Percentiles rank a stretch among this genome's conserved stretches.
Conservation (phyloP, 1,140 invertebrate species). For the Drosophila kohkoa region DNA sequence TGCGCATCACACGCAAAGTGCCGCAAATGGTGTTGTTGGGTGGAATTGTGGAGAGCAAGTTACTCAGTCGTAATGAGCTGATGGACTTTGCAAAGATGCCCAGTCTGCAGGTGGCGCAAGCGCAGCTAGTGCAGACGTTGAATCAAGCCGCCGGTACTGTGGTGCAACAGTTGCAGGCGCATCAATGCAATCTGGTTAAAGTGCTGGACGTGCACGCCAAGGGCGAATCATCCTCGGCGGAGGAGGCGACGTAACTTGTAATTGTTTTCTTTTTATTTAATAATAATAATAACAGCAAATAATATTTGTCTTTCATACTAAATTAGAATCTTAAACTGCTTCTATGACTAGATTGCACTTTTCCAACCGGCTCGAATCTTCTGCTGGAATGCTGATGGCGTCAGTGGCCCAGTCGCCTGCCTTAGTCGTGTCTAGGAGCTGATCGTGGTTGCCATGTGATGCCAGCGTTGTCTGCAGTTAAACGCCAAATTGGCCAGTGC, state of each 20-base stretch:
- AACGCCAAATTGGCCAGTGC: slow-evolving; percentile 86
- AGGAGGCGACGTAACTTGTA: slow-evolving; percentile 32
- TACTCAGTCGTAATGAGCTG: slow-evolving; percentile 89
- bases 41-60: slow-evolving; percentile 88
- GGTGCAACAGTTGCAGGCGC: slow-evolving; percentile 88
- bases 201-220: slow-evolving; percentile 87
- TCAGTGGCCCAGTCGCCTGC: slow-evolving; percentile 36
- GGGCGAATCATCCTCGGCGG: slow-evolving; percentile 55
- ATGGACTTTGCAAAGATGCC: slow-evolving; percentile 88
- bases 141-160: slow-evolving; percentile 88
- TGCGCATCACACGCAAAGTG: slow-evolving; percentile 87
- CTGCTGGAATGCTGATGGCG: slow-evolving; percentile 75
- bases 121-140: slow-evolving; percentile 88
- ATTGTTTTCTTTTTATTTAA: slow-evolving; percentile 39
- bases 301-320: slow-evolving; percentile 70
- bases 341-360: slow-evolving; percentile 83
- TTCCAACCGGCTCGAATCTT: slow-evolving; percentile 73
- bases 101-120: slow-evolving; percentile 87
- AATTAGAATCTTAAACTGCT: slow-evolving; percentile 52
- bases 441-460: slow-evolving; percentile 54
- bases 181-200: slow-evolving; percentile 88
- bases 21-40: slow-evolving; percentile 89
- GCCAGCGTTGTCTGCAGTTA: slow-evolving; percentile 75
- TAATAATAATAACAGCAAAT: slow-evolving; percentile 51
- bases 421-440: slow-evolving; percentile 56